phyloP scores from a whole-genome alignment of 2,888 invertebrate species.

The Coenonympha glycerion region DNA sequence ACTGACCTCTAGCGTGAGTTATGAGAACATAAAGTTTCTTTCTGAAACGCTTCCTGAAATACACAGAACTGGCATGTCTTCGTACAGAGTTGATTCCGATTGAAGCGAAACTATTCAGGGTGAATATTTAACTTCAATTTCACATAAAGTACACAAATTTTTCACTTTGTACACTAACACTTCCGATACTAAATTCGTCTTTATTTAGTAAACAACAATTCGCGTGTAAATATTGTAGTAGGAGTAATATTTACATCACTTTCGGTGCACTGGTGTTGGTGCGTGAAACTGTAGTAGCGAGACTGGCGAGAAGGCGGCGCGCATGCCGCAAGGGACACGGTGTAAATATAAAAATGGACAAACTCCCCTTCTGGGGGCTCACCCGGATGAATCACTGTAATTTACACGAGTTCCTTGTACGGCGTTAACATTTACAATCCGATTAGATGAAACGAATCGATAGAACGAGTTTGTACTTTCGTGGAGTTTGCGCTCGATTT shows the following conservation, averaged over 20 bases:
- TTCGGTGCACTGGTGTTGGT: slow-evolving; percentile 68
- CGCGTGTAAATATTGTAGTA: slow-evolving; percentile 65
- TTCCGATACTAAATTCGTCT: slow-evolving; percentile 42
- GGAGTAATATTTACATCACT: slow-evolving; percentile 71
- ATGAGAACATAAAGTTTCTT: slow-evolving; percentile 69
- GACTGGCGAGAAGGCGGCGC: slow-evolving; percentile 72
- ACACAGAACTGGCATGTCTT: slow-evolving; percentile 66
- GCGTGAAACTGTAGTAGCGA: slow-evolving; percentile 69
- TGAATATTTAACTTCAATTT: slow-evolving; percentile 47
- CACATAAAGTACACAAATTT: slow-evolving; percentile 51
- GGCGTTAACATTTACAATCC: slow-evolving; percentile 43
- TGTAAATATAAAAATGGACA: slow-evolving; percentile 75
- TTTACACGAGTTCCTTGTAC: slow-evolving; percentile 51
- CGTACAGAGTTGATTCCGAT: slow-evolving; percentile 50
- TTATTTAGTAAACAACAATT: slow-evolving; percentile 59
- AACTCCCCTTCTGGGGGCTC: slow-evolving; percentile 73
- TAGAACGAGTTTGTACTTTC: slow-evolving; percentile 9
- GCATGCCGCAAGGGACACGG: slow-evolving; percentile 71
- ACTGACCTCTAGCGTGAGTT: slow-evolving; percentile 74
- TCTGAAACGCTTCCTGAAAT: slow-evolving; percentile 73
- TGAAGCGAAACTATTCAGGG: slow-evolving; percentile 61
- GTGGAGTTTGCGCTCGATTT: slow-evolving; percentile 30
- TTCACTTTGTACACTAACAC: slow-evolving; percentile 39
- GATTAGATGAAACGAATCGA: slow-evolving; percentile 36
- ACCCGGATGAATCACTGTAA: slow-evolving; percentile 70